A percentile compares a stretch with the other conserved stretches of the same genome.
phyloP scores from a whole-genome alignment of 2,888 invertebrate species.

The Temnothorax unifasciatus region DNA sequence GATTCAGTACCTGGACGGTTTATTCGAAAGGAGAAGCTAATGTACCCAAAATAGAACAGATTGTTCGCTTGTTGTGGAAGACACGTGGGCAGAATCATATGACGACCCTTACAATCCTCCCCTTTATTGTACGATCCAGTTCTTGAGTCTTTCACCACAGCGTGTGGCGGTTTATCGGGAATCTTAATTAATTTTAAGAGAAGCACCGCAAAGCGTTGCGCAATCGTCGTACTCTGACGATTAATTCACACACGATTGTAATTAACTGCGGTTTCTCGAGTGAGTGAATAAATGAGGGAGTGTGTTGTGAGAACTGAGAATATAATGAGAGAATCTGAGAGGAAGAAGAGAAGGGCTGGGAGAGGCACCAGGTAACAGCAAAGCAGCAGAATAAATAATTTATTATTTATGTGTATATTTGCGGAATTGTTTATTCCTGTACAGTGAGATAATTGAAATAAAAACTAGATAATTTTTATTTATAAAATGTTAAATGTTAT shows the following conservation, averaged over 20 bases:
- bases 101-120: not conserved
- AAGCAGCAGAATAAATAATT: slow-evolving; percentile 7
- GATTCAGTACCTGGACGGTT: not conserved
- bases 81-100: not conserved
- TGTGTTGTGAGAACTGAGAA: not conserved
- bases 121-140: not conserved
- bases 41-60: not conserved
- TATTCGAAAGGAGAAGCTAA: not conserved
- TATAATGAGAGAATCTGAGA: not conserved
- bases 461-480: not conserved
- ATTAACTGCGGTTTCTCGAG: not conserved
- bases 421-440: not conserved
- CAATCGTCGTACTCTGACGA: not conserved
- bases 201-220: not conserved
- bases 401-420: not conserved
- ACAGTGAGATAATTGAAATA: not conserved
- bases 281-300: not conserved
- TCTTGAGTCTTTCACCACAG: not conserved
- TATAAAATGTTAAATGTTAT: not conserved
- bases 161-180: not conserved
- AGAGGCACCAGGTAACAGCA: not conserved
- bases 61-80: not conserved
- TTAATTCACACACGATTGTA: slow-evolving; percentile 8
- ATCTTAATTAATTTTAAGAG: slow-evolving; percentile 26
- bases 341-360: not conserved